These are phyloP conservation scores for Biston stratarius DNA, from an alignment of 2,888 invertebrate species.

Conservation along the genomic window DNA sequence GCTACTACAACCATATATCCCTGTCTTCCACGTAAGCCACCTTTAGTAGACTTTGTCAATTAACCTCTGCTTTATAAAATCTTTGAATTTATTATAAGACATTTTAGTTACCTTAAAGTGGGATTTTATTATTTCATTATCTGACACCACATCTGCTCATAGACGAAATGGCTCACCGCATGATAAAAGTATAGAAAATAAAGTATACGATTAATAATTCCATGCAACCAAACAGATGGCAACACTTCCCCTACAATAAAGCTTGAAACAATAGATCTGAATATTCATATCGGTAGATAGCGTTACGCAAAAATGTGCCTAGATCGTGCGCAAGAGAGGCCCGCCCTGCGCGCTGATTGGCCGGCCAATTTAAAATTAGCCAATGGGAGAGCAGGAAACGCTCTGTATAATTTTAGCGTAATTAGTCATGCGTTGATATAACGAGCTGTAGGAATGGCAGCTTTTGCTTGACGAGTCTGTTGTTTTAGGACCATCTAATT, in stretches of 20 bases:
- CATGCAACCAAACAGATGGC: constrained; percentile 41
- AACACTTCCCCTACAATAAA: constrained; percentile 38
- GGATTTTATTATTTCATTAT: too few species aligned
- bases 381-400: constrained; percentile 69
- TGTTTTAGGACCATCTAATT: constrained; percentile 45
- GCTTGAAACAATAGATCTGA: constrained; percentile 40
- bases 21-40: too few species aligned
- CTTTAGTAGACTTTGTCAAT: too few species aligned
- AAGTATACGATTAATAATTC: neutral
- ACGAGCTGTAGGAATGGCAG: constrained; percentile 48
- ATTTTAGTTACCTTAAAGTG: too few species aligned
- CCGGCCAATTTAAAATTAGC: constrained; percentile 69
- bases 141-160: too few species aligned
- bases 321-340: constrained; percentile 77
- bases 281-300: constrained; percentile 71
- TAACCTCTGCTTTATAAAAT: too few species aligned
- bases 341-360: constrained; percentile 80
- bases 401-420: constrained; percentile 82
- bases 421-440: constrained; percentile 80
- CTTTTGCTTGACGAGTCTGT: constrained; percentile 49
- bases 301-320: constrained; percentile 53
- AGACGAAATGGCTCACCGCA: too few species aligned
- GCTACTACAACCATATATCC: too few species aligned
- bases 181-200: too few species aligned
- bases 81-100: too few species aligned